Evolutionary conservation across 2,797 vertebrate species (phyloP), one percentile per base, ranked within the genome.

Genomic region (Tachyglossus aculeatus): DNA sequence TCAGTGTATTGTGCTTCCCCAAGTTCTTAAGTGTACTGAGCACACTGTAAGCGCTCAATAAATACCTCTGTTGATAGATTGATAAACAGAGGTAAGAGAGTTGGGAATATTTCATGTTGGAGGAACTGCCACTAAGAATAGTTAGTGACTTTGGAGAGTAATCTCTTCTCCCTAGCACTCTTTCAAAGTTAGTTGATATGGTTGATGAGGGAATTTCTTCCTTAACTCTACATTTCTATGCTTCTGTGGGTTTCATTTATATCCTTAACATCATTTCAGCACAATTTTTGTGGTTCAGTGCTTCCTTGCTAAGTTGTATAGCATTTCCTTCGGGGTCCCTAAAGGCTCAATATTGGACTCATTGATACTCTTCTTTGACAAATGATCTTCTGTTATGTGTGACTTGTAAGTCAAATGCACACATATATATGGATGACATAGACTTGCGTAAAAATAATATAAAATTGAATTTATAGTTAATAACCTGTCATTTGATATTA

Each of bases 391-490:
- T 48, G 9, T 2, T 55, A 77, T 67, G 57, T 50, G 21, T 53
- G 21, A 52, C 50, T 73, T 39, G 16, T 29, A 44, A 73, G 3
- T 48, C 6, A 83, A 74, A 81, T 48, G 4, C 2, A 7, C 34
- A 78, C 60, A 68, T 36, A 31, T 48, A 61, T 40, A 7, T 77
- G 33, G 43, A 7, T 67, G 39, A 54, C 37, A 54, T 53, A 45
- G 43, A 56, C 45, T 64, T 55, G 21, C 63, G 27, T 78, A 48
- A 78, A 71, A 74, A 51, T 21, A 70, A 58, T 13, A 60, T 68
- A 75, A 80, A 56, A 74, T 47, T 64, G 44, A 77, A 72, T 43
- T 51, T 72, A 62, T 36, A 67, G 56, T 53, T 67, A 82, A 77
- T 78, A 77, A 75, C 44, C 15, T 73, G 73, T 50, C 3, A 51